These are phyloP conservation scores for Cremastobaeus sp. DNA, from an alignment of 2,888 invertebrate species.

Conservation along the genomic window DNA sequence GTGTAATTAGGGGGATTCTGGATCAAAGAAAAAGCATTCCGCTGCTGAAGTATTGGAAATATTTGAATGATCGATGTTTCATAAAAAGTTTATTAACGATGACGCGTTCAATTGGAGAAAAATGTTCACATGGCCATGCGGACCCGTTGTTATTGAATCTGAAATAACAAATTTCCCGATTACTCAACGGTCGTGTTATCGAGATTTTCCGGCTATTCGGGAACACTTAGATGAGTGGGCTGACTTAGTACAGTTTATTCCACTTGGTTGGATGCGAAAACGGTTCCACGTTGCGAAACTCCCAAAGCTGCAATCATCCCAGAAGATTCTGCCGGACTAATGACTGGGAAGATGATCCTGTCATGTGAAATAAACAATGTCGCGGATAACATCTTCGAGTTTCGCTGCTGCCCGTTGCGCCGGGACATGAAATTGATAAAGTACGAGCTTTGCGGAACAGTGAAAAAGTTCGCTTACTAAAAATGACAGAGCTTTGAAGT, in stretches of 20 bases:
- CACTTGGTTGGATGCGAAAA: conserved; percentile 12
- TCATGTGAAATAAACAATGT: conserved; percentile 35
- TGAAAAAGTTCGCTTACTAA: conserved; percentile 13
- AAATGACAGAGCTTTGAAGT: background rate
- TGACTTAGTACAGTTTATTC: conserved; percentile 34
- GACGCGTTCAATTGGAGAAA: too few relatives aligned
- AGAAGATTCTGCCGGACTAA: conserved; percentile 16
- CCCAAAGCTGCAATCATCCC: conserved; percentile 21
- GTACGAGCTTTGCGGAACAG: background rate
- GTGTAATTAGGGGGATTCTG: too few relatives aligned
- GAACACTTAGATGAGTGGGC: background rate
- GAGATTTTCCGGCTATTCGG: background rate
- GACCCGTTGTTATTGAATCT: too few relatives aligned
- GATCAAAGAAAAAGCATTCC: too few relatives aligned
- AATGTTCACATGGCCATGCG: too few relatives aligned
- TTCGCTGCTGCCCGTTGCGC: background rate
- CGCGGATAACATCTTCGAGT: conserved; percentile 20
- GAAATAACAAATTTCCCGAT: background rate
- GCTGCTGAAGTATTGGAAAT: too few relatives aligned
- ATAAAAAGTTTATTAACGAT: too few relatives aligned
- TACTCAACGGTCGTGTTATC: background rate
- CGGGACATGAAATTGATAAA: conserved; percentile 22
- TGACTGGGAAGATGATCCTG: conserved; percentile 31
- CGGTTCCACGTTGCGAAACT: conserved; percentile 29
- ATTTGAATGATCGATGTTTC: too few relatives aligned